Evolutionary conservation across 2,113 vertebrate genomes (phyloP), one percentile per base, ranked within the genome.

Genomic region (Nothocercus nigrocapillus): DNA sequence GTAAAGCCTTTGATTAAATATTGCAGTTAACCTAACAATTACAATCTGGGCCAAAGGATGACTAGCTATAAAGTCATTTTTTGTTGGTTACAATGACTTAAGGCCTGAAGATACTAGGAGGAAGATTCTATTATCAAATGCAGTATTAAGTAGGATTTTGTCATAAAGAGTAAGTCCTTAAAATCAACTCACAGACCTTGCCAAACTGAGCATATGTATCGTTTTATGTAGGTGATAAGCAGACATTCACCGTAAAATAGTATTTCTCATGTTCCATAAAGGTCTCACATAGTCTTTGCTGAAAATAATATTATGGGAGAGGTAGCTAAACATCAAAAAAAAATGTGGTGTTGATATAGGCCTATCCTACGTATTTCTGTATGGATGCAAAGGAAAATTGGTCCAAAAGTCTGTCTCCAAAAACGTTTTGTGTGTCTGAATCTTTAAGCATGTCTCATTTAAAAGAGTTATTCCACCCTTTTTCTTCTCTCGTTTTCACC

Each of bases 321-420:
- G 9, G 28, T 5, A 68, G 54, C 17, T 9, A 12, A 81, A 9
- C 56, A 22, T 24, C 51, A 22, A 16, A 84, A 78, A 14, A n/a
- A 64, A 61, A 75, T 51, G 0, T 47, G 36, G 89, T 49, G 30
- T 74, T 56, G 68, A 78, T 42, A 64, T 1, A 68, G 20, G 38
- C 32, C 38, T 78, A 73, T 72, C 36, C 38, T 72, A 78, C 82
- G 32, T 38, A 72, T 88, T 90, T 75, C 79, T 78, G 28, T 40
- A 30, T 62, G 53, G 63, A 45, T 87, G 80, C 40, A 89, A 94
- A 73, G 88, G 28, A 12, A 84, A 88, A 86, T 27, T 36, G 13
- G 27, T 90, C 77, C 85, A 95, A 69, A 94, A 73, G 7, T 86
- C 90, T 93, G 90, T 58, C 95, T 96, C 69, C 12, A 97, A 73